phyloP scores from a whole-genome alignment of 2,888 invertebrate species.

The Tetramorium bicarinatum region DNA sequence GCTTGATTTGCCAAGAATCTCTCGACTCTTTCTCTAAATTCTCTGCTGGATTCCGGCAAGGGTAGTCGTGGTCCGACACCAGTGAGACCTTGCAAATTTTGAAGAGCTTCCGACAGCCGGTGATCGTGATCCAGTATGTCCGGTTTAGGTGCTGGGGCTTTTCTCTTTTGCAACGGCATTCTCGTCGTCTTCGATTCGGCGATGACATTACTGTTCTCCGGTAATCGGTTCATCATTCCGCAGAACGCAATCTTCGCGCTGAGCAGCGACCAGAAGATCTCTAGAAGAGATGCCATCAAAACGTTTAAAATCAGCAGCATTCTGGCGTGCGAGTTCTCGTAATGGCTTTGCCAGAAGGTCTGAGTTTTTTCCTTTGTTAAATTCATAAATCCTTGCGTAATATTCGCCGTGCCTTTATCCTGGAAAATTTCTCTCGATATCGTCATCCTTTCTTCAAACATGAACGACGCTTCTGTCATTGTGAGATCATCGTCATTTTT shows the following conservation, averaged over 20 bases:
- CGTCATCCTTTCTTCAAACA: slow-evolving; percentile 42
- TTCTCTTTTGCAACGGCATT: slow-evolving; percentile 57
- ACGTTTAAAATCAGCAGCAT: slow-evolving; percentile 88
- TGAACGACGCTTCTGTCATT: slow-evolving; percentile 18
- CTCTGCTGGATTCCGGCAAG: slow-evolving; percentile 77
- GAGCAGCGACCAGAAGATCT: slow-evolving; percentile 89
- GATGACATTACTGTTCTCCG: slow-evolving; percentile 68
- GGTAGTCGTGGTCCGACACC: slow-evolving; percentile 75
- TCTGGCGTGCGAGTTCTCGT: slow-evolving; percentile 70
- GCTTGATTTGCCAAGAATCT: slow-evolving; percentile 79
- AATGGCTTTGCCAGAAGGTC: slow-evolving; percentile 59
- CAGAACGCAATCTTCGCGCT: slow-evolving; percentile 88
- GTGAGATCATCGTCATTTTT: neutral
- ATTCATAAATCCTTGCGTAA: slow-evolving; percentile 46
- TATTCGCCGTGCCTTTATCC: slow-evolving; percentile 31
- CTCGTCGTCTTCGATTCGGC: slow-evolving; percentile 29
- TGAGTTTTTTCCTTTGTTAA: slow-evolving; percentile 45
- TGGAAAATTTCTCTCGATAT: slow-evolving; percentile 7
- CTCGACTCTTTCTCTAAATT: slow-evolving; percentile 79
- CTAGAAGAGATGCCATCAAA: slow-evolving; percentile 88
- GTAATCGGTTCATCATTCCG: slow-evolving; percentile 88
- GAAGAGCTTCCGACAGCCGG: slow-evolving; percentile 74
- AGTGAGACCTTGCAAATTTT: slow-evolving; percentile 73
- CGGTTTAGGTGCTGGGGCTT: slow-evolving; percentile 72
- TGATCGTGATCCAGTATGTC: slow-evolving; percentile 78